Conservation (phyloP, 2,888 invertebrate species). For the Apoderus coryli region DNA sequence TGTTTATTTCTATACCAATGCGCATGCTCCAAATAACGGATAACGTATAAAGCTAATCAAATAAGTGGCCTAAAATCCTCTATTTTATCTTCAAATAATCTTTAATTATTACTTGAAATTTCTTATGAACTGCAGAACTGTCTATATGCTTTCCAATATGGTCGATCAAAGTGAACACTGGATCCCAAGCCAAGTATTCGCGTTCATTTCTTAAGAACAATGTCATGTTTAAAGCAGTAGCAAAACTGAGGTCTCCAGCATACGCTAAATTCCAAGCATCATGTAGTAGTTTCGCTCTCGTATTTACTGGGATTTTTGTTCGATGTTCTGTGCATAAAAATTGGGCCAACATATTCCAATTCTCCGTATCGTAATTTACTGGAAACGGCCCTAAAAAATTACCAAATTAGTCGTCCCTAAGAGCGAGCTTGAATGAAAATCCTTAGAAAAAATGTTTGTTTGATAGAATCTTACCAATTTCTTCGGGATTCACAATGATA, state of each 20-base stretch:
- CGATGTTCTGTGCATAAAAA: constrained; percentile 44
- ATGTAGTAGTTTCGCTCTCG: constrained; percentile 59
- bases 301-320: constrained; percentile 49
- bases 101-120: constrained; percentile 60
- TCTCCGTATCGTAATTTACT: constrained; percentile 64
- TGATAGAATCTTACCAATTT: constrained; percentile 59
- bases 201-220: constrained; percentile 58
- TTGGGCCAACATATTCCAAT: constrained; percentile 59
- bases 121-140: constrained; percentile 46
- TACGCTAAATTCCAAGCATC: constrained; percentile 69
- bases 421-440: too few relatives aligned
- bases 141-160: constrained; percentile 64
- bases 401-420: too few relatives aligned
- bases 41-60: too few relatives aligned
- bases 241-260: constrained; percentile 55
- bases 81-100: too few relatives aligned
- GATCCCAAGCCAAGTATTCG: constrained; percentile 67
- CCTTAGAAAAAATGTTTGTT: too few relatives aligned
- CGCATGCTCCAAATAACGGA: too few relatives aligned
- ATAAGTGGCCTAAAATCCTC: too few relatives aligned
- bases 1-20: too few relatives aligned
- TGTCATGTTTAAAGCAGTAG: constrained; percentile 65
- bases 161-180: constrained; percentile 70
- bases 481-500: constrained; percentile 69
- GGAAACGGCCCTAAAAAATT: constrained; percentile 58